These are phyloP conservation scores for Champsocephalus esox DNA, from an alignment of 2,797 vertebrate genomes.

Conservation along the genomic window DNA sequence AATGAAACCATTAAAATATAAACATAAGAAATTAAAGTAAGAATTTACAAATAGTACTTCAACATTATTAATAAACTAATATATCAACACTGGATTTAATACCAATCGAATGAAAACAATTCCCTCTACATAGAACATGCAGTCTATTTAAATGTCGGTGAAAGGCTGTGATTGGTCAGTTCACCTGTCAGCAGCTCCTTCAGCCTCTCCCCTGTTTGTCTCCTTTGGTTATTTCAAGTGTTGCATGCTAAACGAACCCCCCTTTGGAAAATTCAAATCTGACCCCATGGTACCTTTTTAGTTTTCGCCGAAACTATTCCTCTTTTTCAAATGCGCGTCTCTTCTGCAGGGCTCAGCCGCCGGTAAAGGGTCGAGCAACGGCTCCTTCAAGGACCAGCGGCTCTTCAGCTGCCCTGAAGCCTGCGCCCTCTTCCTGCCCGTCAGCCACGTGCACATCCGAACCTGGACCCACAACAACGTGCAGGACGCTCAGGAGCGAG, in stretches of 20 bases:
- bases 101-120: too few relatives aligned
- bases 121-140: not conserved
- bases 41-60: too few relatives aligned
- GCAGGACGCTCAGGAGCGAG: slow-evolving; percentile 24
- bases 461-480: slow-evolving; percentile 49
- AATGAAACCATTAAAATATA: too few relatives aligned
- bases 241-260: too few relatives aligned
- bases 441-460: slow-evolving; percentile 65
- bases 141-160: not conserved
- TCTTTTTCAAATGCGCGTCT: too few relatives aligned
- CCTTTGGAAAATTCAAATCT: too few relatives aligned
- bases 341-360: slow-evolving; percentile 78
- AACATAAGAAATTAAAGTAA: too few relatives aligned
- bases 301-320: too few relatives aligned
- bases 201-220: too few relatives aligned
- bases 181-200: not conserved
- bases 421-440: slow-evolving; percentile 83
- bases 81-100: not conserved
- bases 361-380: slow-evolving; percentile 81
- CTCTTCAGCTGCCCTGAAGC: slow-evolving; percentile 84
- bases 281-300: too few relatives aligned
- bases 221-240: too few relatives aligned
- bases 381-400: slow-evolving; percentile 81
- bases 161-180: not conserved
- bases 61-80: too few relatives aligned